phyloP scores from a whole-genome alignment of 64 coral and sea anemone genomes.

The Montipora capricornis region DNA sequence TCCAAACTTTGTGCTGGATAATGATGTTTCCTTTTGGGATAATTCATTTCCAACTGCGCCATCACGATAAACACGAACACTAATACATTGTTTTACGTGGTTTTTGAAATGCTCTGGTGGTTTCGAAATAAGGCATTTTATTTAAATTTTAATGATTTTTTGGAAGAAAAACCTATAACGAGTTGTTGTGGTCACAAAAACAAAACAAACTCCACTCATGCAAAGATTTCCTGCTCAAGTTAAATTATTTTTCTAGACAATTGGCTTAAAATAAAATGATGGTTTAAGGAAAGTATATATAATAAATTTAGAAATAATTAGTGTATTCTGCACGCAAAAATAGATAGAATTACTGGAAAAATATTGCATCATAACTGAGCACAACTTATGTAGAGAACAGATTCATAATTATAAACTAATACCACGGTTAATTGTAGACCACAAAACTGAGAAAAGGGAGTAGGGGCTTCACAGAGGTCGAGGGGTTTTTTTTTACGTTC shows the following conservation, averaged over 20 bases:
- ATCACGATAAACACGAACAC: neutral
- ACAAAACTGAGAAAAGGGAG: too few species aligned
- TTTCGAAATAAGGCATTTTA: neutral
- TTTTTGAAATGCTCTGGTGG: neutral
- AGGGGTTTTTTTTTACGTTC: too few species aligned
- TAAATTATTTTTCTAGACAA: neutral
- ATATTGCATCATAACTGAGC: neutral
- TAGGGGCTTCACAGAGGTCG: too few species aligned
- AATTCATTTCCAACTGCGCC: neutral
- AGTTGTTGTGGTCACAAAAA: neutral
- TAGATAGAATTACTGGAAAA: neutral
- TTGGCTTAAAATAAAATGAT: neutral
- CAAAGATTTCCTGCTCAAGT: neutral
- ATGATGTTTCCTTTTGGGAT: neutral
- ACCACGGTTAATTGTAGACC: neutral
- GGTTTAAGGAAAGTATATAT: neutral
- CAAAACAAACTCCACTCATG: neutral
- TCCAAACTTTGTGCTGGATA: neutral
- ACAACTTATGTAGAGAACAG: neutral
- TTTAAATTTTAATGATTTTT: constrained; percentile 27
- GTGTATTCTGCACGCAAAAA: neutral
- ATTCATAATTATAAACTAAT: neutral
- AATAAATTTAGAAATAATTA: neutral
- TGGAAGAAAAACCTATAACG: constrained; percentile 12
- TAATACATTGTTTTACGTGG: neutral